Evolutionary conservation across 2,113 vertebrate genomes (phyloP), one percentile per base, ranked within the genome.

Genomic region (Gopherus evgoodei): DNA sequence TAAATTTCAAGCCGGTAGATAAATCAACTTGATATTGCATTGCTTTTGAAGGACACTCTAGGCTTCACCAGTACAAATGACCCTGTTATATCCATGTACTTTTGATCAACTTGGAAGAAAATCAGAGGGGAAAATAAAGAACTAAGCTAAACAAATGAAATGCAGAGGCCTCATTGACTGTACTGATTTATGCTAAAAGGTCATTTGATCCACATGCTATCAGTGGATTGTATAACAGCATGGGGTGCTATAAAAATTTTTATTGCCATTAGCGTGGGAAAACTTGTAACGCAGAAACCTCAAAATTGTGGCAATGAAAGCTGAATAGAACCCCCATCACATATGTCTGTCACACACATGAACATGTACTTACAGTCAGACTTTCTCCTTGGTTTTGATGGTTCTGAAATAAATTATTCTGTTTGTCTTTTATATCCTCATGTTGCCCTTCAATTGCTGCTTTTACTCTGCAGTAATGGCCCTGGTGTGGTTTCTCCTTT

Each of bases 1-100:
- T 76, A 25, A 44, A 27, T 44, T 27, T 90, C 78, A 95, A 97
- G 97, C 95, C 95, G 86, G 86, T 52, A 96, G 96, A 95, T 97
- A 97, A 97, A 82, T 87, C 89, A 93, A 69, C 91, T 95, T 96
- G 22, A 47, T 94, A 96, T 89, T 94, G 94, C 89, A 92, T 97
- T 94, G 92, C 95, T 96, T 94, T 92, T 44, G 88, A 94, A 95
- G 84, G 53, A 94, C 96, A 94, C 54, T n/a, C 86, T 59, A 42
- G 29, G 17, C 44, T 4, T 79, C 27, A 72, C 1, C 0, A 6
- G 21, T 59, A 86, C 12, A 0, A 0, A 53, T 56, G 79, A 2
- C 22, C 27, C 5, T 93, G 7, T 29, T 84, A 1, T 24, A 86
- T 17, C 81, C 42, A 57, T 7, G 50, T 29, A 72, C 25, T 44